Base-by-base conservation (phyloP, 37 sponge, comb jelly and placozoan genomes). In the Petrosia ficiformis region DNA sequence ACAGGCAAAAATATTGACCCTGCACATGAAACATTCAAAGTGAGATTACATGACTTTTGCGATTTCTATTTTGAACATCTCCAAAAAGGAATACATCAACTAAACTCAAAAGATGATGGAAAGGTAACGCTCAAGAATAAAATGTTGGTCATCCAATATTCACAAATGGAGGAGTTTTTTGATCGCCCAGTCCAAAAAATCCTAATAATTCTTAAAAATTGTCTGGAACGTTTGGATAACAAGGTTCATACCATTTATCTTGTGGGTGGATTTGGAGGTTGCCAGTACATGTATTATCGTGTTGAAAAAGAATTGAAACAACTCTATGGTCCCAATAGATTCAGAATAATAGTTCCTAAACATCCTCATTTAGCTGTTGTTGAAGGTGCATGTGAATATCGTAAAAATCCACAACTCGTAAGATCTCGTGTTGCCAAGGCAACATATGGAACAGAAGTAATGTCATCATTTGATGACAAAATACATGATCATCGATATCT, bases 201-300 rank as follows among this genome's bases (percentile, higher is more conserved):
- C 11, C 4, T 54, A 36, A 48, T 21, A n/a, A 38, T 56, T n/a
- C 32, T 78, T 1, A 3, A 24, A 3, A 57, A 67, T 35, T 8
- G 14, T 14, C 8, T 48, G 8, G 5, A 6, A 21, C 22, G 59
- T 10, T 21, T 2, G 11, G 58, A 44, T 1, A 29, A 57, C 35
- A 39, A 4, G 8, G 38, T 68, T 31, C 29, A 78, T 4, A 69
- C 70, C 0, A 28, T 78, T 19, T 78, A 43, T 26, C 37, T 68
- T 3, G 70, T 78, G 14, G 79, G 79, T 30, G 79, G 79, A 2
- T 78, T 78, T 78, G 79, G 79, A 22, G 79, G 79, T 57, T 78
- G 70, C 29, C 1, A 3, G 4, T 78, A 78, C 37, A 36, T 78
- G 4, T 19, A 57, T n/a, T 25, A 69, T 4, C 4, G 36, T 33